Evolutionary conservation across 2,888 invertebrate species (phyloP), one percentile per base, ranked within the genome.

Genomic region (Cheilosia variabilis): DNA sequence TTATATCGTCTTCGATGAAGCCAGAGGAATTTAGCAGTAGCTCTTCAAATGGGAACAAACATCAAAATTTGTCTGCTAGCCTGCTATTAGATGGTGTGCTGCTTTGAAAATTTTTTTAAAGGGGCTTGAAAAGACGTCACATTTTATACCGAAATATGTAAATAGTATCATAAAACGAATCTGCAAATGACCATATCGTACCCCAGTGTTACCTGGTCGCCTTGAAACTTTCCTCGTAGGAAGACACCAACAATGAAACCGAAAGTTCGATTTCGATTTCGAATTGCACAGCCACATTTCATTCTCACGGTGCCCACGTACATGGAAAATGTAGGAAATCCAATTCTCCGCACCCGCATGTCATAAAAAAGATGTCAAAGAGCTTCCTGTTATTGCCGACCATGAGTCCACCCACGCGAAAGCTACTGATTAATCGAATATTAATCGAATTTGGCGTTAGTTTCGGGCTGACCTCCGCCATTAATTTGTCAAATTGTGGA

Each of bases 401-500:
- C 24, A 50, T 43, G 24, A 47, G 43, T 2, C 57, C 60, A 47
- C 65, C 82, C 78, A 82, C 78, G 47, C 62, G 19, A 43, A 57
- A 31, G 55, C 47, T 55, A 71, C 66, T 72, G 68, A 78, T 73
- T 78, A 83, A 83, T 83, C 50, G 78, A 78, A 77, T 82, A 83
- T 83, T 73, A 78, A 66, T 82, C 72, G n/a, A n/a, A 52, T 72
- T 69, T 73, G 62, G 72, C 72, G 72, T 73, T 73, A 78, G 78
- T 78, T 72, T 78, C 66, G 57, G 50, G 66, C 66, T 55, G 68
- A 73, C 78, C 72, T 58, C 63, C 50, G 77, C 78, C 73, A 78
- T 47, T 68, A 78, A 83, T 83, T 83, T 83, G 83, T 83, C 83
- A 73, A 68, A 66, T 78, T 57, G 72, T 47, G 43, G 76, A 58